Conservation (phyloP, 2,888 invertebrate species). For the Pachycephus smyrnensis region DNA sequence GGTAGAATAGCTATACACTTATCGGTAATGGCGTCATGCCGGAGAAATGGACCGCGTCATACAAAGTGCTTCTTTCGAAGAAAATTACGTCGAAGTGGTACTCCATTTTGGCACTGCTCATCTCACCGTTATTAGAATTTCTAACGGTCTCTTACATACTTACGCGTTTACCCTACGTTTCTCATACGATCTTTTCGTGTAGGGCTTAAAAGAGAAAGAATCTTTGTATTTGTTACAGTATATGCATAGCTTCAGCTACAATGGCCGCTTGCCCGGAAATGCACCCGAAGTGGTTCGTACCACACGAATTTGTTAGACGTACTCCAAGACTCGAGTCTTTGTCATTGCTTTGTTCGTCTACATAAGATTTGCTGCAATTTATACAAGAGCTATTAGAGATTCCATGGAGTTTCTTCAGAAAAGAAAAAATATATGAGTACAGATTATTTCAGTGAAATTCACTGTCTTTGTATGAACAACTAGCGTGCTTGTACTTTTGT, state of each 20-base stretch:
- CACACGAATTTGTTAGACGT: background rate
- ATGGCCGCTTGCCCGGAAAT: background rate
- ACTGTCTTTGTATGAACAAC: too few relatives aligned
- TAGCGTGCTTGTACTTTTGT: too few relatives aligned
- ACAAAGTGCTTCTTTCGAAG: background rate
- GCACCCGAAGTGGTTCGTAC: background rate
- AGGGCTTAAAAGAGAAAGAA: background rate
- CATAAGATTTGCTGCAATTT: background rate
- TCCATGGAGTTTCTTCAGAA: background rate
- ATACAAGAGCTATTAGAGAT: background rate
- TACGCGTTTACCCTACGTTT: background rate
- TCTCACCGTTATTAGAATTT: background rate
- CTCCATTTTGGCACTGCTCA: background rate
- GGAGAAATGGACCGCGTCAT: background rate
- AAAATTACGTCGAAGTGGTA: background rate
- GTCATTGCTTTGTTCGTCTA: background rate
- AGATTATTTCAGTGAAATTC: too few relatives aligned
- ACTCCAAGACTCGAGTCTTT: background rate
- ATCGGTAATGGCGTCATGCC: background rate
- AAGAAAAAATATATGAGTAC: background rate
- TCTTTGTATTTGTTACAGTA: background rate
- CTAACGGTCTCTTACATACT: background rate
- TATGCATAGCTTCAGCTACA: background rate
- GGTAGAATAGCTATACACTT: background rate
- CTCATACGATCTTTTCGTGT: background rate